Evolutionary conservation across 2,113 vertebrate genomes (phyloP), one percentile per base, ranked within the genome.

Genomic region (Hiodon alosoides): DNA sequence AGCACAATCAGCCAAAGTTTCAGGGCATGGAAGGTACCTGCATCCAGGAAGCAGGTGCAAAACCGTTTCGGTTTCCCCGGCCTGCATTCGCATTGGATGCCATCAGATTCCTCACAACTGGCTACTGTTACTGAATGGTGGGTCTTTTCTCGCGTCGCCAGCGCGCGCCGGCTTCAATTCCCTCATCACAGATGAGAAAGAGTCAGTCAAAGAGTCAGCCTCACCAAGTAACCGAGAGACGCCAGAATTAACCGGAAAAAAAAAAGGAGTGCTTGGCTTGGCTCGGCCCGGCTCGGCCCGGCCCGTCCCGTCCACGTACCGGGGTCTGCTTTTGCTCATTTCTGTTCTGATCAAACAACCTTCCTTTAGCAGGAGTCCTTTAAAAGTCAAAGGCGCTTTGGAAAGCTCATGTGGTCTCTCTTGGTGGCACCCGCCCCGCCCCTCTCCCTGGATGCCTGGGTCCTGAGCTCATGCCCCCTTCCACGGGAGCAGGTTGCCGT

Each of bases 251-350:
- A 87, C 88, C 88, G 86, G 87, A 51, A 69, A 54, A 6, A 89
- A 87, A 90, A 80, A 87, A 87, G 84, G 79, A 87, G 89, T 90
- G 88, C 87, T 78, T 77, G 85, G 87, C 86, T 89, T 89, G 77
- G 83, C 83, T 89, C 86, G 89, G 88, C 85, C 53, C 67, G 77
- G 13, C 7, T 69, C 57, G 69, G 79, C 77, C 69, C 81, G 77
- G 84, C 83, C 31, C 31, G 31, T 31, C 31, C 31, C 31, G 31
- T 31, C 31, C 31, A 31, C 31, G 31, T 31, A 31, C 31, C 31
- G 31, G 31, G 85, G 81, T 81, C 83, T 82, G 76, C 82, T 81
- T 85, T 77, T 81, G 80, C 86, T 85, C 81, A 85, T 81, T 76
- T 82, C 4, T 6, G 48, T 57, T 53, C 53, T n/a, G 48, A 72